Base-by-base conservation (phyloP, 2,888 invertebrate species). In the Drosophila atroscutellata region DNA sequence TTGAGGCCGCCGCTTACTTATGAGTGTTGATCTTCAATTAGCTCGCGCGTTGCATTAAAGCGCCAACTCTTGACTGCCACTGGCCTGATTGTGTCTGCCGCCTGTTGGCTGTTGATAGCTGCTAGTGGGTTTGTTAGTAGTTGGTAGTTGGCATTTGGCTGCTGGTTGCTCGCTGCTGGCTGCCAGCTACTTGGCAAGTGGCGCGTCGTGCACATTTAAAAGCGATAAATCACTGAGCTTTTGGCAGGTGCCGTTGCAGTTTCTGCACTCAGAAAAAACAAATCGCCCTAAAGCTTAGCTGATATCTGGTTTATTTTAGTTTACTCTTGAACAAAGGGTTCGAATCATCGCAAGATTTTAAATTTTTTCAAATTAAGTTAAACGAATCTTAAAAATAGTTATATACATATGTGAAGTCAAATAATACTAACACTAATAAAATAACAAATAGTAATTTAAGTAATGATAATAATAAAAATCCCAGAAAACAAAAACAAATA, bases 211-310 rank as follows among this genome's bases (percentile, higher is more conserved):
- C 89, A 87, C 85, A 85, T 85, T 85, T 85, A 85, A 85, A 85
- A 89, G 76, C 85, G 72, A 85, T 85, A 85, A 85, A 85, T 85
- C 85, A 85, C 85, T 28, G 68, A 52, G 68, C 80, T 87, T 89
- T 89, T 89, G 90, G 88, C 86, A 81, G 89, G 59, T 81, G 66
- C 69, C 58, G 56, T 42, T 57, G 45, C 37, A 30, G n/a, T 20
- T 30, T 15, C 24, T 45, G 45, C 45, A 45, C 45, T 45, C 15
- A 45, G 24, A 15, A 45, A 45, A 45, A 15, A 24, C 7, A 24
- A 45, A 15, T 15, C 15, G 45, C 8, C 15, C 2, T 4, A 4
- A 20, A 42, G 20, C 20, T 20, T 13, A 6, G 13, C 13, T 20
- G 42, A 20, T 42, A 42, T 42, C n/a, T 11, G n/a, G 11, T 2